These are phyloP conservation scores for Sminthopsis crassicaudata DNA, from an alignment of 2,113 vertebrate genomes.

Conservation along the genomic window DNA sequence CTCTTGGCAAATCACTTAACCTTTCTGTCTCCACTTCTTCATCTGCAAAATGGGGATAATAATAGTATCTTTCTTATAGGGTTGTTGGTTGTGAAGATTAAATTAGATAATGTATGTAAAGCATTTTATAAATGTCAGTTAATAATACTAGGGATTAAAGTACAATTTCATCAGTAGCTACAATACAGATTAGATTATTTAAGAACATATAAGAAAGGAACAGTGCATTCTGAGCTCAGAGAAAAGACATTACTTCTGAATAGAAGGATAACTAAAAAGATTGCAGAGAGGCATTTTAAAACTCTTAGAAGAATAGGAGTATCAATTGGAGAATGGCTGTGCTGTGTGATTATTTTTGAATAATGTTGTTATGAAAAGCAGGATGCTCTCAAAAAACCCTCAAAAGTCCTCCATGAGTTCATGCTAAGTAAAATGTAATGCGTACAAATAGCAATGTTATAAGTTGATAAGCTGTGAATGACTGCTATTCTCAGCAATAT, in stretches of 20 bases:
- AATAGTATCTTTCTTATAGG: neutral
- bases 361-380: too few relatives aligned
- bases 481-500: too few relatives aligned
- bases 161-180: neutral
- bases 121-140: neutral
- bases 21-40: neutral
- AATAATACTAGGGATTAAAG: neutral
- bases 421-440: too few relatives aligned
- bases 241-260: neutral
- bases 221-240: neutral
- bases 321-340: too few relatives aligned
- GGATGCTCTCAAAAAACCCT: too few relatives aligned
- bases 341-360: too few relatives aligned
- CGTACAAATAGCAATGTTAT: too few relatives aligned
- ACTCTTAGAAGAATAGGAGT: neutral
- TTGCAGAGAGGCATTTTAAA: neutral
- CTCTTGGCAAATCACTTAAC: neutral
- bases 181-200: neutral
- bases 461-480: too few relatives aligned
- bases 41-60: neutral
- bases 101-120: neutral
- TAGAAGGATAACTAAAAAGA: neutral
- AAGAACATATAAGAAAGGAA: neutral
- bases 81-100: neutral
- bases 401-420: too few relatives aligned